phyloP scores from a whole-genome alignment of 2,888 invertebrate genomes.

The Brenthis hecate region DNA sequence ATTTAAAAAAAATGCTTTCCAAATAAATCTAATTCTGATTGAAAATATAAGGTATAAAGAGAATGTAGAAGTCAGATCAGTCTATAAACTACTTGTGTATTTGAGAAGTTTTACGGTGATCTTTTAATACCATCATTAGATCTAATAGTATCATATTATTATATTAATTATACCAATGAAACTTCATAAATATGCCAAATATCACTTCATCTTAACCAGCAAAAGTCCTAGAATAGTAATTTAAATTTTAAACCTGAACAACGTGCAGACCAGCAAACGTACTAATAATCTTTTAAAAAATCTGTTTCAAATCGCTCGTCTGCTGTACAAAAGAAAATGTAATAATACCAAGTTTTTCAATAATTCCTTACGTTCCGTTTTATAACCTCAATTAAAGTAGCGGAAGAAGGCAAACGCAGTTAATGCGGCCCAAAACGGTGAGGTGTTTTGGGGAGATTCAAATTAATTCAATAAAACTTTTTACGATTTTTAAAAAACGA shows the following conservation, averaged over 20 bases:
- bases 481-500: not conserved
- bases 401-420: conserved; percentile 50
- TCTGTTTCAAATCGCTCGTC: conserved; percentile 43
- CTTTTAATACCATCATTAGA: too few species aligned
- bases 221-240: too few species aligned
- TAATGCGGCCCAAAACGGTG: conserved; percentile 47
- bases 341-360: conserved; percentile 66
- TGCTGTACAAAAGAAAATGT: conserved; percentile 42
- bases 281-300: not conserved
- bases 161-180: too few species aligned
- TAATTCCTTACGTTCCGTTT: conserved; percentile 61
- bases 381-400: conserved; percentile 61
- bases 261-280: not conserved
- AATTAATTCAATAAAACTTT: conserved; percentile 19
- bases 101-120: too few species aligned
- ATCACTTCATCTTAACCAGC: too few species aligned
- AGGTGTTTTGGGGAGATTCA: conserved; percentile 11
- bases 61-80: too few species aligned
- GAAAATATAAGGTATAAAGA: too few species aligned
- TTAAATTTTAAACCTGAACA: not conserved
- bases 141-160: too few species aligned
- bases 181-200: too few species aligned
- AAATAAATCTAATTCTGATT: too few species aligned
- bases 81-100: too few species aligned
- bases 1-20: too few species aligned